Evolutionary conservation across 2,888 invertebrate species (phyloP).

Genomic region (Drosophila neotestacea): DNA sequence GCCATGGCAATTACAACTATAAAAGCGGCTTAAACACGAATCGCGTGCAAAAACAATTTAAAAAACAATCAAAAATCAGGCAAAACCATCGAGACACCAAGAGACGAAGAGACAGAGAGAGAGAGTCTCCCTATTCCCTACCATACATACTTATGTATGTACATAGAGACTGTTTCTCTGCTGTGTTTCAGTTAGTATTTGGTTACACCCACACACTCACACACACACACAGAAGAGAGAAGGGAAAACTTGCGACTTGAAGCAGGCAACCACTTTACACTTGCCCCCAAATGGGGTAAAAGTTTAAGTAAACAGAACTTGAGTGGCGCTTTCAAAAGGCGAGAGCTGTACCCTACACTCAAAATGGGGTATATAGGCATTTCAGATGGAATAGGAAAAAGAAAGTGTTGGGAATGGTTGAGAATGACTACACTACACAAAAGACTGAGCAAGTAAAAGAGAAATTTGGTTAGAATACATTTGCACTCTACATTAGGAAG

Average conservation of each 20-base stretch:
- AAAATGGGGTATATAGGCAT: slow-evolving; percentile 1
- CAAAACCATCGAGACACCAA: slow-evolving; percentile 1
- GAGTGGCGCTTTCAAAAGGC: slow-evolving; percentile 60
- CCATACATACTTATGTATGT: not conserved
- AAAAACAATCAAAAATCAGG: slow-evolving; percentile 76
- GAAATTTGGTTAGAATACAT: not conserved
- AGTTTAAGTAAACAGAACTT: slow-evolving; percentile 76
- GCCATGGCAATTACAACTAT: slow-evolving; percentile 69
- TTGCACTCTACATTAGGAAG: not conserved
- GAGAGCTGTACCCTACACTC: slow-evolving; percentile 9
- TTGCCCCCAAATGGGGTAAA: slow-evolving; percentile 73
- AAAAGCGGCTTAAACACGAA: slow-evolving; percentile 74
- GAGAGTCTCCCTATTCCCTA: slow-evolving; percentile 2
- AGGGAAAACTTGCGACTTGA: slow-evolving; percentile 28
- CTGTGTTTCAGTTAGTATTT: slow-evolving; percentile 30
- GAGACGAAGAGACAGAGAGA: not conserved
- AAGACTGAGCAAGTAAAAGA: not conserved
- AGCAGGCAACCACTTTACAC: slow-evolving; percentile 71
- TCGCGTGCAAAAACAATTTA: slow-evolving; percentile 83
- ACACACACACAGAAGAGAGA: not conserved
- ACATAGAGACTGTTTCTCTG: slow-evolving; percentile 26
- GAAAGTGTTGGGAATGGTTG: not conserved
- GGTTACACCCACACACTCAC: slow-evolving; percentile 53
- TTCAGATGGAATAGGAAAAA: not conserved
- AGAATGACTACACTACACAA: not conserved